Conservation (phyloP, 2,888 invertebrate genomes). For the Acrobasis repandana region DNA sequence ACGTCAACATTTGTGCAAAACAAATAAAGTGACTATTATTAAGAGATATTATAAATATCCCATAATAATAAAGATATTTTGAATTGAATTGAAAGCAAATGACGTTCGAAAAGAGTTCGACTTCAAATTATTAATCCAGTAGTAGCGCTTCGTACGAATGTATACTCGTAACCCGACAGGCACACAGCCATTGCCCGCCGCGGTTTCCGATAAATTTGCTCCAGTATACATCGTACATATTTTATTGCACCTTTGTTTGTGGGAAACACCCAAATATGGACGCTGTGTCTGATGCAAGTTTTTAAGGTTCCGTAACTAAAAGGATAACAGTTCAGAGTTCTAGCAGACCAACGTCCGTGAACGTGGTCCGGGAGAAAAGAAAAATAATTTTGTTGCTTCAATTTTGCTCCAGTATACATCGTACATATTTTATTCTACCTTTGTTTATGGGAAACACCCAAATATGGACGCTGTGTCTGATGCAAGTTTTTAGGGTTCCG, state of each 20-base stretch:
- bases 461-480: conserved; percentile 44
- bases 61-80: no score
- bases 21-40: no score
- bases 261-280: conserved; percentile 51
- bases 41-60: no score
- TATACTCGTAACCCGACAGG: conserved; percentile 51
- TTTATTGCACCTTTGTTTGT: conserved; percentile 61
- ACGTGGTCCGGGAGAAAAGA: no score
- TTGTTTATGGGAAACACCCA: conserved; percentile 51
- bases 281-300: conserved; percentile 25
- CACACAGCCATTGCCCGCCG: conserved; percentile 47
- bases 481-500: conserved; percentile 24
- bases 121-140: conserved; percentile 31
- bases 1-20: no score
- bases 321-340: neutral
- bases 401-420: conserved; percentile 47
- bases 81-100: neutral
- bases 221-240: conserved; percentile 50
- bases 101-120: conserved; percentile 16
- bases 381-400: no score
- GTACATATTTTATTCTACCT: conserved; percentile 61
- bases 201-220: conserved; percentile 67
- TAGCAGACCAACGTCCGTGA: no score
- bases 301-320: conserved; percentile 3
- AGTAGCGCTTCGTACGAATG: conserved; percentile 48